A percentile compares a stretch with the other conserved stretches of the same genome.
These are phyloP conservation scores for Pterostichus niger DNA, from an alignment of 2,888 invertebrate genomes.

Conservation along the genomic window DNA sequence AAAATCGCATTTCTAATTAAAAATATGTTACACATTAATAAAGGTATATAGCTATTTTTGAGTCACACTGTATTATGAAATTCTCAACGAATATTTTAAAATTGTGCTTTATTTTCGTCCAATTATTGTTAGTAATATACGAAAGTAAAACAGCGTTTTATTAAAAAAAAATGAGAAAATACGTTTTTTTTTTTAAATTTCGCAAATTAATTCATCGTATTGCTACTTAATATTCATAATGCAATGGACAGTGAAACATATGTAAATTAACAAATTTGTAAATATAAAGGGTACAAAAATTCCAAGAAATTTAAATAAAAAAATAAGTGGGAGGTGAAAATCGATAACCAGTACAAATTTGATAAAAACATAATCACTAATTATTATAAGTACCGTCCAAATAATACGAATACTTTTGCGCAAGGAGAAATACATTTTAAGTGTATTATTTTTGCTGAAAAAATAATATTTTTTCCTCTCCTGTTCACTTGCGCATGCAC, in stretches of 20 bases:
- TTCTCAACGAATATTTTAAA: too few relatives aligned
- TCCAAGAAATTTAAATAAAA: background rate
- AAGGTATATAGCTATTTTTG: too few relatives aligned
- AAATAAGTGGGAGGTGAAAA: background rate
- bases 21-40: too few relatives aligned
- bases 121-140: conserved; percentile 16
- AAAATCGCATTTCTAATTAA: too few relatives aligned
- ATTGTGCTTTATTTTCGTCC: conserved; percentile 24
- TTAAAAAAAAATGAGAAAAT: background rate
- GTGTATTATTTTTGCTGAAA: too few relatives aligned
- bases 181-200: conserved; percentile 8
- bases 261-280: conserved; percentile 22
- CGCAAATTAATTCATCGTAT: conserved; percentile 18
- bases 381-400: too few relatives aligned
- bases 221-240: conserved; percentile 20
- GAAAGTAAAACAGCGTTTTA: conserved; percentile 22
- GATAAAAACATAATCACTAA: too few relatives aligned
- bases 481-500: too few relatives aligned
- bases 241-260: conserved; percentile 15
- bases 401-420: too few relatives aligned
- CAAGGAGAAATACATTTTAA: too few relatives aligned
- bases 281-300: conserved; percentile 1
- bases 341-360: background rate
- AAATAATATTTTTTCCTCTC: too few relatives aligned
- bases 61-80: too few relatives aligned